Evolutionary conservation across 2,888 invertebrate genomes (phyloP).

Genomic region (Petrolisthes manimaculis): DNA sequence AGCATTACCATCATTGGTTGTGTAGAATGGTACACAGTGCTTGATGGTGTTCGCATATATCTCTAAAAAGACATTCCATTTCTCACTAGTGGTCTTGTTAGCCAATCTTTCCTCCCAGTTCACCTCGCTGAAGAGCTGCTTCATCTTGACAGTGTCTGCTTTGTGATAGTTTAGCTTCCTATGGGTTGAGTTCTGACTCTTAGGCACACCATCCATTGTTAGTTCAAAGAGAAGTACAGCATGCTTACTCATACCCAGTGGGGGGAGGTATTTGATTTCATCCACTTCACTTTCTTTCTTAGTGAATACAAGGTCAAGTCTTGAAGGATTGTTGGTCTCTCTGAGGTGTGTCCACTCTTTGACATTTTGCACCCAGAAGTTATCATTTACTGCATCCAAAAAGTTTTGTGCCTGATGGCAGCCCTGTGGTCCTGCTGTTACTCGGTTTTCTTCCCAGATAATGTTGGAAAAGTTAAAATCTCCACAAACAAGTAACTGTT

Average conservation of each 20-base stretch:
- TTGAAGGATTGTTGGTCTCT: constrained; percentile 36
- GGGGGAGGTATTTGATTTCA: constrained; percentile 21
- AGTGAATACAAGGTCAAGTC: constrained; percentile 38
- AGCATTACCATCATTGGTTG: no score
- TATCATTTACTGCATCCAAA: constrained; percentile 35
- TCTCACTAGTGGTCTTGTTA: neutral
- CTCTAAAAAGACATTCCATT: neutral
- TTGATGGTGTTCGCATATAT: neutral
- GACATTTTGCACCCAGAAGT: constrained; percentile 30
- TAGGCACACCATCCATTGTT: neutral
- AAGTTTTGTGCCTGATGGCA: constrained; percentile 14
- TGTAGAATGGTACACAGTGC: neutral
- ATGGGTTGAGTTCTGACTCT: no score
- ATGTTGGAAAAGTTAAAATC: constrained; percentile 41
- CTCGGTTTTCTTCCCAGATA: constrained; percentile 46
- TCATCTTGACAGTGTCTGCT: neutral
- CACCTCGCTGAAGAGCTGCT: neutral
- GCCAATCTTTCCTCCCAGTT: neutral
- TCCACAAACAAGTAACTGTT: constrained; percentile 24
- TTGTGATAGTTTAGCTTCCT: constrained; percentile 13
- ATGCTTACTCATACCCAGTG: constrained; percentile 27
- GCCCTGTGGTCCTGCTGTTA: constrained; percentile 23
- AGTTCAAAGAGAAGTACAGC: constrained; percentile 15
- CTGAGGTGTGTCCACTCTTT: constrained; percentile 30
- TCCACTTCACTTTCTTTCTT: constrained; percentile 4